phyloP scores from a whole-genome alignment of 2,888 invertebrate species.

The Coleophora flavipennella region DNA sequence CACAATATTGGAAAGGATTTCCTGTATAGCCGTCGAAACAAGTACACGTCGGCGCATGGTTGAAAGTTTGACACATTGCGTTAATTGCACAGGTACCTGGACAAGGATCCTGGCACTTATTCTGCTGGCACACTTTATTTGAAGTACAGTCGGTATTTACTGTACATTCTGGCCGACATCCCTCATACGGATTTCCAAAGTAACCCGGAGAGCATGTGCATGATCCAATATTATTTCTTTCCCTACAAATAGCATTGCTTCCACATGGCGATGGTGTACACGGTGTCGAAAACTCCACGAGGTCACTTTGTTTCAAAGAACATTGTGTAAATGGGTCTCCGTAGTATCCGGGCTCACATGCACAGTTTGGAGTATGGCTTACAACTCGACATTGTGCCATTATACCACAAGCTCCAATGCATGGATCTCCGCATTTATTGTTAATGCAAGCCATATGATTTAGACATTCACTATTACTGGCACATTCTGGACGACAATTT shows the following conservation, averaged over 20 bases:
- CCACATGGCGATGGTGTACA: constrained; percentile 83
- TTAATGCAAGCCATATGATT: constrained; percentile 79
- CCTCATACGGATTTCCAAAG: constrained; percentile 76
- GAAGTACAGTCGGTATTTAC: constrained; percentile 82
- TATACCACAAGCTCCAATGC: constrained; percentile 78
- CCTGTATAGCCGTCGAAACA: constrained; percentile 78
- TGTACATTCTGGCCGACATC: constrained; percentile 83
- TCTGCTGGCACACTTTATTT: constrained; percentile 80
- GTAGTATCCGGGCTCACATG: constrained; percentile 76
- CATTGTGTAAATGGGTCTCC: constrained; percentile 82
- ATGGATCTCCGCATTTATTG: constrained; percentile 82
- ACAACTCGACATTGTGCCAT: constrained; percentile 82
- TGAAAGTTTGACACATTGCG: constrained; percentile 80
- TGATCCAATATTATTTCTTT: constrained; percentile 79
- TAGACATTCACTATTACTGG: constrained; percentile 80
- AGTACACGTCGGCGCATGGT: constrained; percentile 80
- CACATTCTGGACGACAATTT: constrained; percentile 82
- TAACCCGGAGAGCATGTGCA: constrained; percentile 79
- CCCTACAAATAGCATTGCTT: constrained; percentile 79
- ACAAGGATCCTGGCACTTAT: constrained; percentile 84
- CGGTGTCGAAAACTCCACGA: constrained; percentile 65
- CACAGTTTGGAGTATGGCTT: constrained; percentile 80
- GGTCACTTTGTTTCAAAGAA: constrained; percentile 41
- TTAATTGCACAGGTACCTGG: constrained; percentile 82
- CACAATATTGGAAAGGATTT: constrained; percentile 68